These are phyloP conservation scores for Plemyria rubiginata DNA, from an alignment of 2,888 invertebrate species.

Conservation along the genomic window DNA sequence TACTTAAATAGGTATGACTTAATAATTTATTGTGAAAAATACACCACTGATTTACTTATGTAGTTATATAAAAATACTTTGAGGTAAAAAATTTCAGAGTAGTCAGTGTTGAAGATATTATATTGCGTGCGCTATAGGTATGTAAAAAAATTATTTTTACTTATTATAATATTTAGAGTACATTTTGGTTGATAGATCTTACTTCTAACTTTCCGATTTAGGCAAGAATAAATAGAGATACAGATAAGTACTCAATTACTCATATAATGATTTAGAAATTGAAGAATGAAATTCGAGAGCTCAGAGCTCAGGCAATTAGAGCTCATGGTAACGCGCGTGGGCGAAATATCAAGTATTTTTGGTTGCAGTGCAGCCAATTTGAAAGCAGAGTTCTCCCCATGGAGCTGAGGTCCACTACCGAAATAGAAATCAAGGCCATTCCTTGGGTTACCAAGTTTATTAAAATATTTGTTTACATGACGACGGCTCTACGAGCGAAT, in stretches of 20 bases:
- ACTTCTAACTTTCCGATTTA: too few relatives aligned
- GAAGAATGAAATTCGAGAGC: slow-evolving; percentile 20
- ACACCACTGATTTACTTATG: too few relatives aligned
- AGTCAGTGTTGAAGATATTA: too few relatives aligned
- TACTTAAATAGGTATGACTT: too few relatives aligned
- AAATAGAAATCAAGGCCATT: slow-evolving; percentile 25
- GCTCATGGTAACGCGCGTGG: slow-evolving; percentile 27
- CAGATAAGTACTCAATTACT: background rate
- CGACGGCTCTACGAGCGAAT: slow-evolving; percentile 5
- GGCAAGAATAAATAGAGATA: too few relatives aligned
- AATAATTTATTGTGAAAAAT: too few relatives aligned
- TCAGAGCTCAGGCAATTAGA: slow-evolving; percentile 12
- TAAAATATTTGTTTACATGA: slow-evolving; percentile 7
- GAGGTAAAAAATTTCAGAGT: too few relatives aligned
- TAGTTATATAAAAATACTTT: too few relatives aligned
- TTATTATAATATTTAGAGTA: too few relatives aligned
- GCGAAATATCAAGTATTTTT: slow-evolving; percentile 40
- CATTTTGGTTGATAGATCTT: too few relatives aligned
- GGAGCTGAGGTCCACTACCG: slow-evolving; percentile 22
- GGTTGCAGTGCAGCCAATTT: slow-evolving; percentile 30
- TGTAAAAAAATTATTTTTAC: too few relatives aligned
- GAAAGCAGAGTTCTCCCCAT: slow-evolving; percentile 18
- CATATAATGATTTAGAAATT: background rate
- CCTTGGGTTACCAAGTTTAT: slow-evolving; percentile 1
- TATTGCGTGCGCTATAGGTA: too few relatives aligned